Conservation (phyloP, 1,140 invertebrate genomes). For the Meloidogyne exigua region DNA sequence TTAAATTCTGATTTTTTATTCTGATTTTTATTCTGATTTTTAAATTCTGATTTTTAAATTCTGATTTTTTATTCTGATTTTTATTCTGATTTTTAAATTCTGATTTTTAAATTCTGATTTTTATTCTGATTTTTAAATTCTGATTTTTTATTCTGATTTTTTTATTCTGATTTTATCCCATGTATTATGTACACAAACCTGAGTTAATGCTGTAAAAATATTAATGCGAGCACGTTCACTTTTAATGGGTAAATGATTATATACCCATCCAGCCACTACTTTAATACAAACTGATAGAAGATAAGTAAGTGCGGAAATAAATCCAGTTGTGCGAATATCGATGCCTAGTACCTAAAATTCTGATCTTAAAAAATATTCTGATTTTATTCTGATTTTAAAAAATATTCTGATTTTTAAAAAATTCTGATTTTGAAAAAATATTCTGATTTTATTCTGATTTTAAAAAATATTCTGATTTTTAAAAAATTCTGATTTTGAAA, state of each 20-base stretch:
- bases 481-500: neutral
- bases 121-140: too few relatives aligned
- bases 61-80: too few relatives aligned
- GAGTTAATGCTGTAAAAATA: neutral
- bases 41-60: too few relatives aligned
- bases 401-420: neutral
- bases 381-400: neutral
- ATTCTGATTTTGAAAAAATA: neutral
- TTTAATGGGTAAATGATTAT: neutral
- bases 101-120: neutral
- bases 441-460: too few relatives aligned
- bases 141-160: too few relatives aligned
- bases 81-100: too few relatives aligned
- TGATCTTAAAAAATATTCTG: neutral
- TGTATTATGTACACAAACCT: too few relatives aligned
- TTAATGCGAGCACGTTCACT: neutral
- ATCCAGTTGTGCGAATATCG: neutral
- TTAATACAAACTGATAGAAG: neutral
- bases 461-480: too few relatives aligned
- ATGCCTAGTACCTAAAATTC: slow-evolving; percentile 1
- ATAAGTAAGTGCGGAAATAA: neutral
- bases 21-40: too few relatives aligned
- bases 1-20: neutral
- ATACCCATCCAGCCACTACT: neutral
- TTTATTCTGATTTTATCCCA: too few relatives aligned